Evolutionary conservation across 2,113 vertebrate genomes (phyloP).

Genomic region (human (Homo sapiens)): GRCh38 chr11:107941001-107941500

Average conservation of each 20-base stretch:
- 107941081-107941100: constrained; percentile 11
- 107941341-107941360: neutral
- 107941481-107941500: neutral
- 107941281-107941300: neutral
- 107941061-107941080: neutral
- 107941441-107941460: neutral
- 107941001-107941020: neutral
- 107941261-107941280: neutral
- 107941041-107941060: neutral
- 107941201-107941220: neutral
- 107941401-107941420: neutral
- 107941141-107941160: constrained; percentile 27
- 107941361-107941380: neutral
- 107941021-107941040: neutral
- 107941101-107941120: neutral
- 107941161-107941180: neutral
- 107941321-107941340: neutral
- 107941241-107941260: neutral
- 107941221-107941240: neutral
- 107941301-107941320: neutral
- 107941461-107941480: neutral
- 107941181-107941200: neutral
- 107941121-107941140: constrained; percentile 7
- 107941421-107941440: neutral
- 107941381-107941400: neutral